Evolutionary conservation across 1,140 invertebrate genomes (phyloP), one percentile per base, ranked within the genome.

Genomic region (Nylanderia fulva): DNA sequence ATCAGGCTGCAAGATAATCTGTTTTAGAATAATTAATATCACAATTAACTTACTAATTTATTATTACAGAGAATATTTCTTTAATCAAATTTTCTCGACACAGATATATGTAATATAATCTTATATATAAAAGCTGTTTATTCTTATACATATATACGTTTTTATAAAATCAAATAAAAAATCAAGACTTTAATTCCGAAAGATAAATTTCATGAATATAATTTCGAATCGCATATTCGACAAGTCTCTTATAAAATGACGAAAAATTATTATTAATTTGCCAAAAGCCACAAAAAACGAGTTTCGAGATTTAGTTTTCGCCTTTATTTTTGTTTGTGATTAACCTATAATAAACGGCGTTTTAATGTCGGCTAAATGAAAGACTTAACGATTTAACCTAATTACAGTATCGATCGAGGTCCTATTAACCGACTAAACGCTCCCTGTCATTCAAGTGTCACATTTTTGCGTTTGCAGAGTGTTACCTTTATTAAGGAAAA

Each of bases 261-360:
- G 29, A 18, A 69, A 42, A 13, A 52, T 80, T 39, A 39, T n/a
- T n/a, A 82, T 82, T 82, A 82, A 82, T 72, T 39, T 27, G 66
- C 52, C 66, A 60, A 72, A 82, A 82, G 66, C 71, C 66, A 82
- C 77, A 72, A 58, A 82, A 52, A 72, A 82, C 54, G 27, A 71
- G 18, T 82, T 71, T 71, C 77, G 77, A 69, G 24, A 69, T 29
- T 52, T 24, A 80, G 18, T 29, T 13, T 52, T 42, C 15, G 33
- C 18, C 36, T 8, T 1, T 42, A 21, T 7, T 42, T 42, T 33
- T 54, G 11, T 36, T 69, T 56, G 24, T 58, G 27, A 54, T 33
- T 54, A 79, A 80, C 36, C 36, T 24, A 69, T 69, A 42, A 80
- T 72, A 82, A 72, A 82, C 15, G 63, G 39, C 61, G 13, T 69